These are phyloP conservation scores for Notothenia coriiceps DNA, from an alignment of 2,113 vertebrate genomes.

Conservation along the genomic window DNA sequence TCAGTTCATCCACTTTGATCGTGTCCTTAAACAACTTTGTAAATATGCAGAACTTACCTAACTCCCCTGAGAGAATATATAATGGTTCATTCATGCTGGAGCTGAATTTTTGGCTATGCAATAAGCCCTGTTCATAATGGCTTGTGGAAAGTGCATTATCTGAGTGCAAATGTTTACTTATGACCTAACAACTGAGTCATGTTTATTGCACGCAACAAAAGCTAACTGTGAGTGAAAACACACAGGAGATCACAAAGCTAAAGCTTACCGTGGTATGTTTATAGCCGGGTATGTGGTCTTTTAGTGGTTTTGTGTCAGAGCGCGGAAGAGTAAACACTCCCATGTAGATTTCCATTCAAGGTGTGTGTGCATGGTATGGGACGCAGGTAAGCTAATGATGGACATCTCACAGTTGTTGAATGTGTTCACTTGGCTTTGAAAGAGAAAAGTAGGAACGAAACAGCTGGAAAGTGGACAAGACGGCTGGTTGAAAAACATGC, in stretches of 20 bases:
- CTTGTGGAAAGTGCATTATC: slow-evolving; percentile 57
- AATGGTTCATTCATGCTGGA: slow-evolving; percentile 24
- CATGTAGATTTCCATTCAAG: slow-evolving; percentile 46
- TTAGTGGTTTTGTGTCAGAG: slow-evolving; percentile 63
- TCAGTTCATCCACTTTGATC: not conserved
- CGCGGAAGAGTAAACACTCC: slow-evolving; percentile 47
- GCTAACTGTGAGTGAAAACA: slow-evolving; percentile 71
- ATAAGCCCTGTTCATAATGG: slow-evolving; percentile 25
- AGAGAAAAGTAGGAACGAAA: not conserved
- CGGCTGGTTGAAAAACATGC: slow-evolving; percentile 47
- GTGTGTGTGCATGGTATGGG: slow-evolving; percentile 37
- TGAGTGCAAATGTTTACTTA: slow-evolving; percentile 67
- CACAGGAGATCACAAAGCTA: slow-evolving; percentile 63
- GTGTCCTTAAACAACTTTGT: not conserved
- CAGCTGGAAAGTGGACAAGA: slow-evolving; percentile 16
- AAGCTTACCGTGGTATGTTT: slow-evolving; percentile 67
- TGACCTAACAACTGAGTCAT: slow-evolving; percentile 69
- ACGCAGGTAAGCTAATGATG: slow-evolving; percentile 28
- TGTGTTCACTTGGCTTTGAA: slow-evolving; percentile 1
- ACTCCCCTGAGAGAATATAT: not conserved
- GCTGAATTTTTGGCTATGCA: slow-evolving; percentile 5
- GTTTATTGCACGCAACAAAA: slow-evolving; percentile 73
- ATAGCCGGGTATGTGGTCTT: slow-evolving; percentile 55
- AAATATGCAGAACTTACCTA: slow-evolving; percentile 5
- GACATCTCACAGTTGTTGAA: not conserved